Evolutionary conservation across 2,888 invertebrate species (phyloP).

Genomic region (Prostheceraeus crozeri): DNA sequence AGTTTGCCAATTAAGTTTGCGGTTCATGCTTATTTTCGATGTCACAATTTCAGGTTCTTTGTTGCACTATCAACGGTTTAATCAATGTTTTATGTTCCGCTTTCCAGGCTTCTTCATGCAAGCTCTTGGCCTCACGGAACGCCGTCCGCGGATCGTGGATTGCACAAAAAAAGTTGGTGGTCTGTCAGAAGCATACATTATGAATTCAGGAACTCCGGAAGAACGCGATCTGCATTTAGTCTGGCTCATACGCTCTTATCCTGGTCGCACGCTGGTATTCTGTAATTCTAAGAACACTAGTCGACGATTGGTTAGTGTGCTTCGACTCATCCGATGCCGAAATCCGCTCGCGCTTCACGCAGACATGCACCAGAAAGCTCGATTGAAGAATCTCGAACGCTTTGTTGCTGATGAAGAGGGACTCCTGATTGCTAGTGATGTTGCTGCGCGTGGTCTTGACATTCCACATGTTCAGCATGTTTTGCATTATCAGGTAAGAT

Average conservation of each 20-base stretch:
- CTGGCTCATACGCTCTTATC: constrained; percentile 73
- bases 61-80: too few species aligned
- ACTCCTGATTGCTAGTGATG: constrained; percentile 81
- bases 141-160: constrained; percentile 88
- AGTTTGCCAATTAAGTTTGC: too few species aligned
- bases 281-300: constrained; percentile 75
- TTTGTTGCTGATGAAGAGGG: constrained; percentile 59
- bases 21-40: too few species aligned
- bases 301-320: constrained; percentile 63
- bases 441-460: constrained; percentile 91
- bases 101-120: too few species aligned
- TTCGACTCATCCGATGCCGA: constrained; percentile 45
- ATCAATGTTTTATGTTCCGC: too few species aligned
- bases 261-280: constrained; percentile 84
- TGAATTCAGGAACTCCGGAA: constrained; percentile 44
- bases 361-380: constrained; percentile 81
- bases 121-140: too few species aligned
- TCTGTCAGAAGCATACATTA: constrained; percentile 71
- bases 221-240: constrained; percentile 66
- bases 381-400: constrained; percentile 84
- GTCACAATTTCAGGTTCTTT: too few species aligned
- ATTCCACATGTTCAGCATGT: constrained; percentile 87
- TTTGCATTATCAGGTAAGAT: constrained; percentile 90
- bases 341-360: constrained; percentile 57
- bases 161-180: constrained; percentile 71